Percentiles rank a stretch among this genome's conserved stretches.
These are phyloP conservation scores for Micronisus gabar DNA, from an alignment of 2,113 vertebrate genomes.

Conservation along the genomic window DNA sequence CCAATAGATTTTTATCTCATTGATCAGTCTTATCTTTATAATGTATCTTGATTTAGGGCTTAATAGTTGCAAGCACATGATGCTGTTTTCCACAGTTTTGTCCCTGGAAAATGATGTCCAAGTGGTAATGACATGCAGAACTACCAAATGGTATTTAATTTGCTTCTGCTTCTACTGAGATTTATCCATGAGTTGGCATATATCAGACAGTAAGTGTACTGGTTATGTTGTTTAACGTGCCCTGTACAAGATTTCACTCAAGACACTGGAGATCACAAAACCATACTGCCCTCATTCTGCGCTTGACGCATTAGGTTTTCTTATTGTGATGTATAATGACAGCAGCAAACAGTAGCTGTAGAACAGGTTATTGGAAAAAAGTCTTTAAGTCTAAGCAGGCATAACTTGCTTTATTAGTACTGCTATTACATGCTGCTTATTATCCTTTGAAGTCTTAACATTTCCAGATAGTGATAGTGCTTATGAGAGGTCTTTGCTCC, in stretches of 20 bases:
- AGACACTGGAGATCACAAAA: not conserved
- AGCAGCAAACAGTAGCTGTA: not conserved
- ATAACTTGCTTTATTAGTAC: not conserved
- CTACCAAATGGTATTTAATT: not conserved
- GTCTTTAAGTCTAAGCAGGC: not conserved
- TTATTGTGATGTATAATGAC: fast-evolving
- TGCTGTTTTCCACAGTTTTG: not conserved
- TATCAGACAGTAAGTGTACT: not conserved
- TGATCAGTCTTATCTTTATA: not conserved
- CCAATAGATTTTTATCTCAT: not conserved
- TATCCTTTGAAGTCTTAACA: not conserved
- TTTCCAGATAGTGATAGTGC: not conserved
- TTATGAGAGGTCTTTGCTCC: not conserved
- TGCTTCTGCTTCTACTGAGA: not conserved
- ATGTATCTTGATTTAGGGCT: not conserved
- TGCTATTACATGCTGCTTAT: not conserved
- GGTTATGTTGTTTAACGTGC: not conserved
- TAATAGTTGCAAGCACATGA: not conserved
- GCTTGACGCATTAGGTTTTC: not conserved
- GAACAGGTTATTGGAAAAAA: not conserved
- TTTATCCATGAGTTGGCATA: not conserved
- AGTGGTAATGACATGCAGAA: not conserved
- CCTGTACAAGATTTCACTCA: not conserved
- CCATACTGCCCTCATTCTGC: not conserved
- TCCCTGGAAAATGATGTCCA: not conserved